These are phyloP conservation scores for Syngnathus rostellatus DNA, from an alignment of 2,797 vertebrate species.

Conservation along the genomic window DNA sequence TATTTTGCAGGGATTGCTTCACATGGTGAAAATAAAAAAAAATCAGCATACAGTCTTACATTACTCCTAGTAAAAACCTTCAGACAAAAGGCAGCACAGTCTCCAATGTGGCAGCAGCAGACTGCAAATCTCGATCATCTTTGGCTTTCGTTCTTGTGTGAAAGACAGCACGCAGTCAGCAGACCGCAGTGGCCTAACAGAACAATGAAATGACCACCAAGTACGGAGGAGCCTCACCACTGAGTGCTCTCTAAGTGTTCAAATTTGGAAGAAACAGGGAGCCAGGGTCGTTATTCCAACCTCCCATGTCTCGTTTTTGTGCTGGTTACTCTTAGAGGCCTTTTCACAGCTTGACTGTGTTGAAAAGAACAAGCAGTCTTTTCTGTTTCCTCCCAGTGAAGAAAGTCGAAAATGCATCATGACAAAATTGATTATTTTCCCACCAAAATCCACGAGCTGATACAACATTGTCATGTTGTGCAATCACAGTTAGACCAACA, in stretches of 20 bases:
- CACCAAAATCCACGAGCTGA: not conserved
- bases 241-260: not conserved
- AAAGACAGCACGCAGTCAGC: not conserved
- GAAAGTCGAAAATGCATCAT: not conserved
- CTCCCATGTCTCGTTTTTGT: not conserved
- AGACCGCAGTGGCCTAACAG: not conserved
- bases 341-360: not conserved
- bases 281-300: not conserved
- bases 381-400: not conserved
- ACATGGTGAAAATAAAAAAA: not conserved
- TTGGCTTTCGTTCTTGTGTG: not conserved
- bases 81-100: not conserved
- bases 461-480: not conserved
- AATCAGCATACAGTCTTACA: not conserved
- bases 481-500: not conserved
- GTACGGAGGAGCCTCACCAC: not conserved
- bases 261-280: not conserved
- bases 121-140: not conserved
- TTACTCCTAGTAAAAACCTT: not conserved
- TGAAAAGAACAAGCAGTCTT: not conserved
- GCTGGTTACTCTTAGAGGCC: not conserved
- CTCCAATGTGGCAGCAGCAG: not conserved
- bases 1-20: too few species aligned
- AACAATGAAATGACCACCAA: slow-evolving; percentile 1
- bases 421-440: not conserved